Evolutionary conservation across 2,113 vertebrate genomes (phyloP).

Genomic region (Scartelaos histophorus): DNA sequence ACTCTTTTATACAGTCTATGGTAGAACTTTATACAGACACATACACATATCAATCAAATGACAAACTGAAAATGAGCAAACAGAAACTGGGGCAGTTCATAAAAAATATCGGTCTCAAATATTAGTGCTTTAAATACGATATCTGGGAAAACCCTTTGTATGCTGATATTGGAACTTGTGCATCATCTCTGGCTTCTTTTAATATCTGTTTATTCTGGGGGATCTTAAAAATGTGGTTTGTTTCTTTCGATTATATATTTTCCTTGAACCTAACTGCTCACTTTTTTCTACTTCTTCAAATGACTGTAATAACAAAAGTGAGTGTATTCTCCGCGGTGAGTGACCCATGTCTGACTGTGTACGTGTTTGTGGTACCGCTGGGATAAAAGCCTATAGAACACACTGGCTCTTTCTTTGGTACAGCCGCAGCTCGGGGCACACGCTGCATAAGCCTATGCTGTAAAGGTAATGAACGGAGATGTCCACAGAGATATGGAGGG

Average conservation of each 20-base stretch:
- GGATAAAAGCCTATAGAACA: slow-evolving; percentile 18
- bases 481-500: slow-evolving; percentile 26
- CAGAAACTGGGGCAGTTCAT: too few species aligned
- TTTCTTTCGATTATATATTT: not conserved
- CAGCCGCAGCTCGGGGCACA: slow-evolving; percentile 42
- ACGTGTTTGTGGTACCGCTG: slow-evolving; percentile 4
- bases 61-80: too few species aligned
- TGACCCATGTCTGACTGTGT: not conserved
- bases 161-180: too few species aligned
- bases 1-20: too few species aligned
- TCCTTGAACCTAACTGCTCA: not conserved
- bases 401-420: slow-evolving; percentile 6
- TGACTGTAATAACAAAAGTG: not conserved
- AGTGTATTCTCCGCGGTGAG: not conserved
- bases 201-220: too few species aligned
- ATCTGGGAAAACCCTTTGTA: too few species aligned
- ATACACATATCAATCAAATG: too few species aligned
- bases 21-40: too few species aligned
- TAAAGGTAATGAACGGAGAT: slow-evolving; percentile 47
- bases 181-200: too few species aligned
- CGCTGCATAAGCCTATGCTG: slow-evolving; percentile 28
- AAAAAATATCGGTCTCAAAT: too few species aligned
- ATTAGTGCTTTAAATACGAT: too few species aligned
- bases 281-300: not conserved
- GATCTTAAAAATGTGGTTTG: not conserved